Evolutionary conservation across 2,888 invertebrate species (phyloP).

Genomic region (Rosalia funebris): DNA sequence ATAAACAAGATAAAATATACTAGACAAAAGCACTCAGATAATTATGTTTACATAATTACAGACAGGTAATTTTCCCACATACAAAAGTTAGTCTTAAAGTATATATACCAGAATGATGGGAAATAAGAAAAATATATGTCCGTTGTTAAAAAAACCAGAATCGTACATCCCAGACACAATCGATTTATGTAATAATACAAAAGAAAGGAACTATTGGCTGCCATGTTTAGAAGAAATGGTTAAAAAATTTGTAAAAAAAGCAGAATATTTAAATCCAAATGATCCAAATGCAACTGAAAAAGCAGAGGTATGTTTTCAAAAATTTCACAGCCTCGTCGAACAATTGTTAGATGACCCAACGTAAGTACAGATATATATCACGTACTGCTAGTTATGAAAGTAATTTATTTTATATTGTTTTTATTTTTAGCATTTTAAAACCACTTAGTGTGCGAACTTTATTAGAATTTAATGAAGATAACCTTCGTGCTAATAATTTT

Average conservation of each 20-base stretch:
- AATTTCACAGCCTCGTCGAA: conserved; percentile 82
- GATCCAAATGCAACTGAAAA: conserved; percentile 80
- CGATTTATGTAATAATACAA: conserved; percentile 85
- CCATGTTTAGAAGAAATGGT: conserved; percentile 88
- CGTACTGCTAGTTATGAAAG: not conserved
- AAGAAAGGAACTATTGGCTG: conserved; percentile 93
- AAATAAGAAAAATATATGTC: conserved; percentile 67
- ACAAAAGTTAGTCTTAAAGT: not conserved
- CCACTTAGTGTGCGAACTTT: conserved; percentile 89
- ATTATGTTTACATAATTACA: conserved; percentile 13
- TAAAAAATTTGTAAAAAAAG: conserved; percentile 85
- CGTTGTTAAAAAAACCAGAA: conserved; percentile 79
- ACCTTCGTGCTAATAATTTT: conserved; percentile 89
- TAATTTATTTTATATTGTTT: conserved; percentile 4
- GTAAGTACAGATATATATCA: conserved; percentile 67
- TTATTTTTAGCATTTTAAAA: conserved; percentile 65
- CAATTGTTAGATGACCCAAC: conserved; percentile 81
- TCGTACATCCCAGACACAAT: conserved; percentile 92
- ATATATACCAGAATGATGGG: conserved; percentile 39
- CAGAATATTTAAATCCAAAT: conserved; percentile 80
- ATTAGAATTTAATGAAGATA: conserved; percentile 91
- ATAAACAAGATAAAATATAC: conserved; percentile 24
- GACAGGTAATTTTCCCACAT: conserved; percentile 5
- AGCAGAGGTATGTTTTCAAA: conserved; percentile 83
- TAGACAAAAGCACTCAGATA: conserved; percentile 10